Base-by-base conservation (phyloP, 1,140 invertebrate species). In the Samia ricini region DNA sequence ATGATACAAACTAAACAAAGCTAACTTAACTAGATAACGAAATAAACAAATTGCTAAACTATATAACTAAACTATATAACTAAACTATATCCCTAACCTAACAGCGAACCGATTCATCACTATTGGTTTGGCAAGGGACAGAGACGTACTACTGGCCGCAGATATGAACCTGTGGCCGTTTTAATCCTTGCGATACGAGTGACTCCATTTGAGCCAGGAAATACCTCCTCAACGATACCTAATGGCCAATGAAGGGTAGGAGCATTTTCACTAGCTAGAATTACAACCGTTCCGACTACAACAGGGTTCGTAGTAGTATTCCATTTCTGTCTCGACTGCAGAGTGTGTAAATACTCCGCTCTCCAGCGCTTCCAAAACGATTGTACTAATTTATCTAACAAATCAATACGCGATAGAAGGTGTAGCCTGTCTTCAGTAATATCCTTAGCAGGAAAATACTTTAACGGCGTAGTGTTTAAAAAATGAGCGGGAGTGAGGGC, bases 401-500 rank as follows among this genome's bases (percentile, higher is more conserved):
- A n/a, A 18, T 33, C 23, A 12, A 26, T 23, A 20, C 50, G 50
- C 21, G 29, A 26, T 29, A 24, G 50, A 24, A 29, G 51, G 23
- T 55, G 18, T 24, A 33, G 15, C 4, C 20, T 12, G 12, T 65
- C 57, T 18, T 42, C 23, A 23, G 12, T 18, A 50, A 49, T 54
- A 21, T 24, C 24, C 49, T 50, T 56, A 26, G 59, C 42, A 20
- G 58, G 59, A n/a, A 64, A 60, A 50, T 54, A 64, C 48, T 60
- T 60, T 51, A 64, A 48, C 20, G 63, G 63, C 21, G 54, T 65
- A 29, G 60, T 21, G 12, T 60, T 61, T 15, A 65, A 55, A 52
- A 65, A 65, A 24, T 65, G 63, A 7, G 54, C 54, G 22, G 58
- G 58, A 51, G 59, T 65, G 15, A 65, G 48, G 24, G 59, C 58